Conservation (phyloP, 2,113 vertebrate genomes). For the Thymallus thymallus region DNA sequence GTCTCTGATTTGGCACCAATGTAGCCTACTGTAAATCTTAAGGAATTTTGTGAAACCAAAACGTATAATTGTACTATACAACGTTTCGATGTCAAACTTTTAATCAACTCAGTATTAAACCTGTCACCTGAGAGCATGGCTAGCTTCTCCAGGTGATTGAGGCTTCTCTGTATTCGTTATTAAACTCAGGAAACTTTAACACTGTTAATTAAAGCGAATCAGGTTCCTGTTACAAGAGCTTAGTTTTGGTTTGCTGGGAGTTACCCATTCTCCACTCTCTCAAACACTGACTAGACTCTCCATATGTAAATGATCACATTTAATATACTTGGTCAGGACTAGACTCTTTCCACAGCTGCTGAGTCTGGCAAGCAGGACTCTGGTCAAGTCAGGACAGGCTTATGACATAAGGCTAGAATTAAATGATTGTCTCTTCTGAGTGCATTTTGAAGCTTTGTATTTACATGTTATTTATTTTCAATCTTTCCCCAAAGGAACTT, state of each 20-base stretch:
- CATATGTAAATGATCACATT: slow-evolving; percentile 22
- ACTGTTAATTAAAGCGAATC: slow-evolving; percentile 44
- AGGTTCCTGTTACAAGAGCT: slow-evolving; percentile 33
- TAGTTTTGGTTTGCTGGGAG: slow-evolving; percentile 41
- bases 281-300: slow-evolving; percentile 6
- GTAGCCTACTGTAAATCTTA: slow-evolving; percentile 21
- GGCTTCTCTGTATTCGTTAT: slow-evolving; percentile 36
- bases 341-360: neutral
- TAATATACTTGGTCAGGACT: slow-evolving; percentile 13
- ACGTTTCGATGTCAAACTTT: slow-evolving; percentile 36
- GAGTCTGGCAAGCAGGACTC: neutral
- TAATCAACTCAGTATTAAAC: slow-evolving; percentile 53
- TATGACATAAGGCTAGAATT: neutral
- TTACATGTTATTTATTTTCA: slow-evolving; percentile 25
- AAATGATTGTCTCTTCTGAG: neutral
- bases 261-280: slow-evolving; percentile 18
- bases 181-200: slow-evolving; percentile 25
- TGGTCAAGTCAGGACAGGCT: neutral
- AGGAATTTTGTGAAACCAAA: slow-evolving; percentile 38
- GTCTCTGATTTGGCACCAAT: slow-evolving; percentile 26
- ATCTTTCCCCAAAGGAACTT: slow-evolving; percentile 45
- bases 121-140: slow-evolving; percentile 41
- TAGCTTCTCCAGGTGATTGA: slow-evolving; percentile 21
- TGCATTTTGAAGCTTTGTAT: neutral
- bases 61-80: slow-evolving; percentile 26